A percentile compares a stretch with the other conserved stretches of the same genome.
These are phyloP conservation scores for Drosophila paramelanica DNA, from an alignment of 2,888 invertebrate genomes.

Conservation along the genomic window DNA sequence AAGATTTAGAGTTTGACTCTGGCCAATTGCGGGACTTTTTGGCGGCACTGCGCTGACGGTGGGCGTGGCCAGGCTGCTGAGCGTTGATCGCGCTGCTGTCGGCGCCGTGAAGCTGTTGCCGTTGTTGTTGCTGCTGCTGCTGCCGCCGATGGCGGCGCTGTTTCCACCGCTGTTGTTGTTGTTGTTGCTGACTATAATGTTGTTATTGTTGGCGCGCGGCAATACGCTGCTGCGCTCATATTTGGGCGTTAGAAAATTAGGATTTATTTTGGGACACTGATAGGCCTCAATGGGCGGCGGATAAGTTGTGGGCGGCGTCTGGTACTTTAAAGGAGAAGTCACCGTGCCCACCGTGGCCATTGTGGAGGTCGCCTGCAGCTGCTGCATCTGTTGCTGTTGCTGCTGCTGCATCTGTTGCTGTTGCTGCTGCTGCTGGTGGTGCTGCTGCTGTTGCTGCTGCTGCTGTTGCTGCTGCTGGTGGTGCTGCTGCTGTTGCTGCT, in stretches of 20 bases:
- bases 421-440: too few species aligned
- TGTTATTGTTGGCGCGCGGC: constrained; percentile 71
- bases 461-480: constrained; percentile 56
- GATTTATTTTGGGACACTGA: constrained; percentile 85
- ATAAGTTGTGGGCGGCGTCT: constrained; percentile 83
- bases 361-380: constrained; percentile 60
- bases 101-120: constrained; percentile 9
- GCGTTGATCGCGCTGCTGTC: constrained; percentile 2
- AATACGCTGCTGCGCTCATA: constrained; percentile 80
- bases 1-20: constrained; percentile 50
- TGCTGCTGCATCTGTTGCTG: constrained; percentile 56
- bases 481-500: constrained; percentile 53
- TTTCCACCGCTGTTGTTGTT: constrained; percentile 14
- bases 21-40: constrained; percentile 18
- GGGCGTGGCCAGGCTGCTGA: constrained; percentile 19
- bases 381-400: constrained; percentile 50
- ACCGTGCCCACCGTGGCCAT: constrained; percentile 38
- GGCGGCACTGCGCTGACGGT: constrained; percentile 11
- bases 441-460: too few species aligned
- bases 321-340: constrained; percentile 82
- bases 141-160: neutral
- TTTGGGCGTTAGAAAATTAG: constrained; percentile 84
- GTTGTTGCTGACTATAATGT: constrained; percentile 10
- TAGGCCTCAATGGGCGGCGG: constrained; percentile 84
- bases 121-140: neutral